Base-by-base conservation (phyloP, 2,888 invertebrate genomes). In the Pollenia amentaria region DNA sequence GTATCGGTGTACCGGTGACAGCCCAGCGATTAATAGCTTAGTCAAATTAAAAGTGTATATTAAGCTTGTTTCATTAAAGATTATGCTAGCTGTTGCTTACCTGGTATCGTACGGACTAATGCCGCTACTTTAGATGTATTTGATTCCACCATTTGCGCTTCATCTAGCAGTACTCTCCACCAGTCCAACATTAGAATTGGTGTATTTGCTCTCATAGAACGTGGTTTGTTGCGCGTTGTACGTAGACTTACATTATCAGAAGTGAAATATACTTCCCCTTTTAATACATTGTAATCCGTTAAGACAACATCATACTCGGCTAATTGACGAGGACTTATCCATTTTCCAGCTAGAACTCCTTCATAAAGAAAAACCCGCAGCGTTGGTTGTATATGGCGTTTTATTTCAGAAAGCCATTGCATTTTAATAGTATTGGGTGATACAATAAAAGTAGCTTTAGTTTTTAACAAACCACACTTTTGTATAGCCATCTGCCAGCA, bases 91-190 rank as follows among this genome's bases (percentile, higher is more conserved):
- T 12, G 11, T 9, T 10, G 42, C 10, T 46, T 88, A 91, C 91
- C 89, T 18, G 92, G 91, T 75, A 93, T 77, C 62, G 89, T 88
- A 8, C 90, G 89, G 1, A 92, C 92, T 89, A 93, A 89, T 89
- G 94, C 94, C 0, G 96, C 95, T 1, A 95, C 94, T 90, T 94
- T 93, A 1, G 94, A 93, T 0, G 94, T 93, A 3, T 94, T 93
- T 69, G 94, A 94, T 90, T 97, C 96, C 0, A 97, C 96, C 94
- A 96, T 95, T 94, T 97, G 97, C 7, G 97, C 97, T 93, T 97
- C 97, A 92, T 97, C 97, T 40, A 97, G 93, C 90, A 96, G 95
- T 73, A 97, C 94, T 79, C 97, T 94, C 97, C 97, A 97, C 96
- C 96, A 97, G 69, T 95, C 93, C 1, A 97, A 94, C 90, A 95